phyloP scores from a whole-genome alignment of 2,797 vertebrate genomes.

The Sitta carolinensis region DNA sequence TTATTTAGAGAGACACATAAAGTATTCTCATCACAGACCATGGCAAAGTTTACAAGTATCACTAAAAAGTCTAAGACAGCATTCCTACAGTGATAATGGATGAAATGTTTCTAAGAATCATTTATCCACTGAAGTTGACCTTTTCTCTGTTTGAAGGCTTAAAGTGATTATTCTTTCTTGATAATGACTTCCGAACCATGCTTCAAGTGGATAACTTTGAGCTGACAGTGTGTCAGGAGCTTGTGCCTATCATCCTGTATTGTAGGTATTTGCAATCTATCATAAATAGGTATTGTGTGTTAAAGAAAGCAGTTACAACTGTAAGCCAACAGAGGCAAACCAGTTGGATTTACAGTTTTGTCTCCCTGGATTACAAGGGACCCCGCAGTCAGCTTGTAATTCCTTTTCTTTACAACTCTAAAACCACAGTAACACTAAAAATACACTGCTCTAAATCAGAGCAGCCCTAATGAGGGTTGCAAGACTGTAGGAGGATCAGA shows the following conservation, averaged over 20 bases:
- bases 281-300: neutral
- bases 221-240: neutral
- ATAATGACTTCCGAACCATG: neutral
- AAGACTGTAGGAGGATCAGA: neutral
- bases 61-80: neutral
- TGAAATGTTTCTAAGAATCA: neutral
- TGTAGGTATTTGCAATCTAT: neutral
- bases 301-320: neutral
- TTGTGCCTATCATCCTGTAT: neutral
- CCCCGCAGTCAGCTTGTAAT: neutral
- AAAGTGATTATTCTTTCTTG: neutral
- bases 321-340: neutral
- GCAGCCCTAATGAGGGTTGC: neutral
- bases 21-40: neutral
- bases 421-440: neutral
- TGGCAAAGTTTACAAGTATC: neutral
- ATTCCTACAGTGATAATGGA: constrained; percentile 9
- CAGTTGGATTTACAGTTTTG: neutral
- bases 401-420: neutral
- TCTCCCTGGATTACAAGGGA: neutral
- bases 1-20: neutral
- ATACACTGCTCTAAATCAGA: neutral
- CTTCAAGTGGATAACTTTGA: neutral
- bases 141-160: neutral
- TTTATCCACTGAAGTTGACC: neutral